Evolutionary conservation across 2,113 vertebrate species (phyloP), one percentile per base, ranked within the genome.

Genomic region (Mixornis gularis): DNA sequence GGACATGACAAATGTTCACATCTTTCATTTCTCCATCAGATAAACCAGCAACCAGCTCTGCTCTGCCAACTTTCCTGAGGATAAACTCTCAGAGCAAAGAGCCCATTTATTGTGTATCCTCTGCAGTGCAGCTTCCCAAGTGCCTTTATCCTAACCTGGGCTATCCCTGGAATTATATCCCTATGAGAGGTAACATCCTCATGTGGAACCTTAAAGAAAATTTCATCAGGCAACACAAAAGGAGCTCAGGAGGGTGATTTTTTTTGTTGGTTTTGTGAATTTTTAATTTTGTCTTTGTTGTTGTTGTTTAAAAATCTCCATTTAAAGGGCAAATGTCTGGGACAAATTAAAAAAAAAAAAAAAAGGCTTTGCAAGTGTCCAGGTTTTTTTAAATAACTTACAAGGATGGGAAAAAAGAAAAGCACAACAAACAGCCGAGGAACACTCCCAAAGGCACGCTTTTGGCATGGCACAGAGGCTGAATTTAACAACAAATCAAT

Each of bases 401-500:
- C 46, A 73, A 58, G 74, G 87, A 74, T 81, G 65, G 69, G 65
- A 73, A 87, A 72, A 79, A 87, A 76, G 66, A 70, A 64, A 89
- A 89, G 93, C 71, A 64, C 71, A 79, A 68, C 41, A 41, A 68
- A 80, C 88, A 95, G 94, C 72, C 11, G 3, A 55, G 85, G 80
- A 92, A 86, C 85, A 51, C 79, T 96, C 95, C 95, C 94, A 51
- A 78, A 95, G 90, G 94, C 93, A 96, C 3, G 17, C 69, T 93
- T 94, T 56, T 95, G 94, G 95, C 95, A 95, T 74, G 93, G 92
- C 88, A 92, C 69, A 59, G 76, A 92, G 72, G 90, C 95, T 87
- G 88, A 83, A 92, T 95, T 92, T 95, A 95, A 95, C 94, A 95
- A 94, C 93, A 96, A 93, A 96, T 96, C 94, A 92, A 95, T 95